Conservation (phyloP, 2,113 vertebrate species). For the Euleptes europaea region DNA sequence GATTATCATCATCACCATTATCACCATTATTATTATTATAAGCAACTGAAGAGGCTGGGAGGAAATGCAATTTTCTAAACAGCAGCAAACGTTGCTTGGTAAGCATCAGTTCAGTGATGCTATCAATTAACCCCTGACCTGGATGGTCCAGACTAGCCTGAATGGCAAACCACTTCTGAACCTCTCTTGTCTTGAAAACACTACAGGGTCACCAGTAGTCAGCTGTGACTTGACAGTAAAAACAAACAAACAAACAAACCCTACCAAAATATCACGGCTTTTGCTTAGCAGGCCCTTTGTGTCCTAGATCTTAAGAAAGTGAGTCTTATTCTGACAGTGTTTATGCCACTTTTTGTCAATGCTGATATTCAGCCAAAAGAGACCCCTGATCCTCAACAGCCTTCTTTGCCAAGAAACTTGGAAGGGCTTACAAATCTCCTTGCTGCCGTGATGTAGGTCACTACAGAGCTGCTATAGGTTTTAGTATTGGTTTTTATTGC, state of each 20-base stretch:
- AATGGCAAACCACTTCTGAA: too few species aligned
- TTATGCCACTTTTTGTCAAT: conserved; percentile 5
- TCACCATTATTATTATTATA: too few species aligned
- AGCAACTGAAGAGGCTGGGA: too few species aligned
- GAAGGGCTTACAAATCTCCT: conserved; percentile 17
- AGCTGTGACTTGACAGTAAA: too few species aligned
- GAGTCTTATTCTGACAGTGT: conserved; percentile 35
- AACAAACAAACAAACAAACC: too few species aligned
- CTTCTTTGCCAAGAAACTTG: neutral
- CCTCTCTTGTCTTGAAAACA: too few species aligned
- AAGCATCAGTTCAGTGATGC: neutral
- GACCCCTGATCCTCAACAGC: conserved; percentile 10
- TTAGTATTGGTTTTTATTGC: neutral
- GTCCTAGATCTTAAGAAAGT: conserved; percentile 23
- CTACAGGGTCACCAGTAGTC: too few species aligned
- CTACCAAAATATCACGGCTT: conserved; percentile 9
- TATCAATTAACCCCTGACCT: neutral
- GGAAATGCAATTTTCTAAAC: neutral
- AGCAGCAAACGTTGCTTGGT: neutral
- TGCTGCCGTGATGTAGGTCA: neutral
- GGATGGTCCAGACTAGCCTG: too few species aligned
- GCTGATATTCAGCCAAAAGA: conserved; percentile 28
- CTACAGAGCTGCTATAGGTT: neutral
- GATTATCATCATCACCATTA: too few species aligned
- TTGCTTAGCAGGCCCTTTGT: conserved; percentile 27